Percentiles rank a stretch among this genome's conserved stretches.
phyloP scores from a whole-genome alignment of 2,113 vertebrate genomes.

The Lepisosteus oculatus region DNA sequence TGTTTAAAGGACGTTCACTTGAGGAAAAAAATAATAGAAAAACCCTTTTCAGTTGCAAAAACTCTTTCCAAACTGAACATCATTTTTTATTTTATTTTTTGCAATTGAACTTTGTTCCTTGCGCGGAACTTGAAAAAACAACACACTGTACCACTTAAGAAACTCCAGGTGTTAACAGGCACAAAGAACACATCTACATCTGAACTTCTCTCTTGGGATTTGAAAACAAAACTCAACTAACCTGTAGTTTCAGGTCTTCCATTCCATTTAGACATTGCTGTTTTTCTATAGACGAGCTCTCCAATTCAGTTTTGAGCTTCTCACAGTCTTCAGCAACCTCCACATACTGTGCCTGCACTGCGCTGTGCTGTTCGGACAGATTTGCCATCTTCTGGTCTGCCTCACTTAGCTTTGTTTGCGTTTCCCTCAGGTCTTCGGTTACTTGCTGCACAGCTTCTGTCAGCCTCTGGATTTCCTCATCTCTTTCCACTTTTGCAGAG shows the following conservation, averaged over 20 bases:
- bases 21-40: too few species aligned
- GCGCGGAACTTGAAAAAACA: too few species aligned
- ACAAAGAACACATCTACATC: too few species aligned
- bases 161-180: too few species aligned
- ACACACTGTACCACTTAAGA: too few species aligned
- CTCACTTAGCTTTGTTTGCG: slow-evolving; percentile 37
- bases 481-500: slow-evolving; percentile 46
- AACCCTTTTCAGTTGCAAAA: too few species aligned
- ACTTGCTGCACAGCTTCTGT: slow-evolving; percentile 40
- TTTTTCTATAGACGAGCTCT: slow-evolving; percentile 40
- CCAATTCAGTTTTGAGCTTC: slow-evolving; percentile 45
- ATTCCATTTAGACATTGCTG: slow-evolving; percentile 32
- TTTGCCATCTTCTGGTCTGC: slow-evolving; percentile 41
- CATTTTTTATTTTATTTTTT: too few species aligned
- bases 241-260: slow-evolving; percentile 48
- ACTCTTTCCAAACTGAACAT: too few species aligned
- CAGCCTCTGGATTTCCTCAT: slow-evolving; percentile 48
- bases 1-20: too few species aligned
- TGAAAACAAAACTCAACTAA: slow-evolving; percentile 30
- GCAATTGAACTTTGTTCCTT: too few species aligned
- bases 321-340: slow-evolving; percentile 44
- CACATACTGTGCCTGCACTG: slow-evolving; percentile 30
- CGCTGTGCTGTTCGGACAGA: slow-evolving; percentile 44
- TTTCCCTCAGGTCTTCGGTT: slow-evolving; percentile 40
- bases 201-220: too few species aligned